Conservation (phyloP, 2,888 invertebrate species). For the Sclerodermus sp. region DNA sequence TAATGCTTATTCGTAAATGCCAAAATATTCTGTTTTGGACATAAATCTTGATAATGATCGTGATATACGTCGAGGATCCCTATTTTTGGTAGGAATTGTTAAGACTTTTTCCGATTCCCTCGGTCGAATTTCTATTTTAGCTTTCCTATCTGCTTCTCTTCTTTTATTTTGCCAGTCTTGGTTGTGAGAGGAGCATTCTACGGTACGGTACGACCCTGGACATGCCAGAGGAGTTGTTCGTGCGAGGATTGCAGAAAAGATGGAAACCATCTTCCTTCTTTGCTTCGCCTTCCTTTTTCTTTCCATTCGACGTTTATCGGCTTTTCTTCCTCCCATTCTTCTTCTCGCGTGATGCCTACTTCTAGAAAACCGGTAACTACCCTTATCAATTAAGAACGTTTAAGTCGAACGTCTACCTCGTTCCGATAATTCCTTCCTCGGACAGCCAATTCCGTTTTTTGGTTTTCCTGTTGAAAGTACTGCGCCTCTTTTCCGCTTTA, state of each 20-base stretch:
- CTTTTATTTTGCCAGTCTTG: constrained; percentile 8
- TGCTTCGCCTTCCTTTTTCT: neutral
- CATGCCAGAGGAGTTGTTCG: constrained; percentile 10
- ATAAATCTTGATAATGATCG: too few species aligned
- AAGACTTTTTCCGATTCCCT: too few species aligned
- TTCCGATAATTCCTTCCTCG: too few species aligned
- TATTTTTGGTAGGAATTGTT: too few species aligned
- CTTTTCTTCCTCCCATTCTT: constrained; percentile 4
- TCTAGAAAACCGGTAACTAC: constrained; percentile 5
- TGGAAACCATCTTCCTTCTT: constrained; percentile 7
- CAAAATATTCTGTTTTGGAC: too few species aligned
- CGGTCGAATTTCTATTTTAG: neutral
- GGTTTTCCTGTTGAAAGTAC: too few species aligned
- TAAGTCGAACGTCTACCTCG: too few species aligned
- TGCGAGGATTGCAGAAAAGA: constrained; percentile 24
- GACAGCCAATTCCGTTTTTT: too few species aligned
- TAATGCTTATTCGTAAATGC: too few species aligned
- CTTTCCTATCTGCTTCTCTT: neutral
- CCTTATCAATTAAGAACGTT: neutral
- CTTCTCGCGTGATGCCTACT: constrained; percentile 1
- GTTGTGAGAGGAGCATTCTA: constrained; percentile 2
- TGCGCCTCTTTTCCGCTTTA: constrained; percentile 5
- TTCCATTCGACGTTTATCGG: constrained; percentile 4
- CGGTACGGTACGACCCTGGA: constrained; percentile 15
- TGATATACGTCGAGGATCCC: too few species aligned